Conservation (phyloP, 2,888 invertebrate genomes). For the Serripes groenlandicus region DNA sequence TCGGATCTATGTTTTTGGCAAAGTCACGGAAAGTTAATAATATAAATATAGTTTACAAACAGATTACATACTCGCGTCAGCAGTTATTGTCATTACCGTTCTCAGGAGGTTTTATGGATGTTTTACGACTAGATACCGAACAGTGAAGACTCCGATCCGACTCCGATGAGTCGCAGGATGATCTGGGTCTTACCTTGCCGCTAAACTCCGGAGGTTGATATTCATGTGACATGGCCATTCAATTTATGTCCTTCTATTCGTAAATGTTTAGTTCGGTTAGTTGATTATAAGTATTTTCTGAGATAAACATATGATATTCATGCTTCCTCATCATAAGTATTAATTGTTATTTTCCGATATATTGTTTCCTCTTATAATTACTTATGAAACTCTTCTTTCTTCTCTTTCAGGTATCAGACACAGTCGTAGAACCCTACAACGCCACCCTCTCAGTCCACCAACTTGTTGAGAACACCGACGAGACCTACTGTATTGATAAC, state of each 20-base stretch:
- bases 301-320: too few relatives aligned
- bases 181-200: too few relatives aligned
- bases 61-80: neutral
- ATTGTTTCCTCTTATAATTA: neutral
- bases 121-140: neutral
- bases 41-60: too few relatives aligned
- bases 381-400: conserved; percentile 1
- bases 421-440: conserved; percentile 91
- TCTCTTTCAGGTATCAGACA: conserved; percentile 91
- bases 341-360: neutral
- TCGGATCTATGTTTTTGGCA: too few relatives aligned
- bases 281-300: too few relatives aligned
- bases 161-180: too few relatives aligned
- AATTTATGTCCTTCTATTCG: too few relatives aligned
- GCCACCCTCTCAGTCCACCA: conserved; percentile 91
- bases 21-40: too few relatives aligned
- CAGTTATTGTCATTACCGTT: neutral
- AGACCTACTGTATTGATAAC: conserved; percentile 88
- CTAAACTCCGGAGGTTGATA: neutral
- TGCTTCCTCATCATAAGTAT: neutral
- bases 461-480: conserved; percentile 88
- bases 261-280: too few relatives aligned
- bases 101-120: neutral
- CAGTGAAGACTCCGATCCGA: neutral
- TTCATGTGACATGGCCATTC: too few relatives aligned